Conservation (phyloP, 2,797 vertebrate genomes). For the Leptoclinus maculatus region DNA sequence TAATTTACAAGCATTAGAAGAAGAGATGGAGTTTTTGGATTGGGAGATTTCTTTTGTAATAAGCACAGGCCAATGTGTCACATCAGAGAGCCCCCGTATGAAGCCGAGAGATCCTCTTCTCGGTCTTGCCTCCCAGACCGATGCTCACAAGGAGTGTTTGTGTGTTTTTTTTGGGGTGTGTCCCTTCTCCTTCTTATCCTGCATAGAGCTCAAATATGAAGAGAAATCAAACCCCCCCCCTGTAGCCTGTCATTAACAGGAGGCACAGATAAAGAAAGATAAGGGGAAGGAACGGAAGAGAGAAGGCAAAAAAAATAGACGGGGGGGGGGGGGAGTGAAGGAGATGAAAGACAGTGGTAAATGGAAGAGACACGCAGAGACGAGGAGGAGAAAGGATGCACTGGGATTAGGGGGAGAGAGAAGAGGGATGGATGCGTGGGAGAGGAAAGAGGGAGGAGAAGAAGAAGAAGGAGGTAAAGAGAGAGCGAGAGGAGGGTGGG, state of each 20-base stretch:
- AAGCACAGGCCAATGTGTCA: conserved; percentile 20
- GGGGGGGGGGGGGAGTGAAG: conserved; percentile 2
- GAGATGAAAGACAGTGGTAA: conserved; percentile 57
- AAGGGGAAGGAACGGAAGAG: conserved; percentile 24
- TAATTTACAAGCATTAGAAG: conserved; percentile 5
- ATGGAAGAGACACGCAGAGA: conserved; percentile 23
- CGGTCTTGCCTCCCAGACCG: neutral
- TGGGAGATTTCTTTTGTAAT: conserved; percentile 27
- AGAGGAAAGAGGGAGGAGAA: conserved; percentile 22
- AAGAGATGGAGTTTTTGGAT: conserved; percentile 12
- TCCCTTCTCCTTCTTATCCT: conserved; percentile 15
- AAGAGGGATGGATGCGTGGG: conserved; percentile 8
- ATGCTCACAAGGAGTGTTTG: conserved; percentile 12
- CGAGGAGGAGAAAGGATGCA: conserved; percentile 34
- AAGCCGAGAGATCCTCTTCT: conserved; percentile 13
- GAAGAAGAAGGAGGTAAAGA: conserved; percentile 41
- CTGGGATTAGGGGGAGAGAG: conserved; percentile 42
- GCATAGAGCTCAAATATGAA: conserved; percentile 11
- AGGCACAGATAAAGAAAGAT: conserved; percentile 34
- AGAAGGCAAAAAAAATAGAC: conserved; percentile 18
- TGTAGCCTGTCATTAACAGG: conserved; percentile 38
- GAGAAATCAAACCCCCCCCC: conserved; percentile 17
- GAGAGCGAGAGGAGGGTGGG: conserved; percentile 8
- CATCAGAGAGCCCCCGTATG: neutral
- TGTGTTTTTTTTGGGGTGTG: conserved; percentile 20